These are phyloP conservation scores for Pimephales promelas DNA, from an alignment of 2,113 vertebrate genomes.

Conservation along the genomic window DNA sequence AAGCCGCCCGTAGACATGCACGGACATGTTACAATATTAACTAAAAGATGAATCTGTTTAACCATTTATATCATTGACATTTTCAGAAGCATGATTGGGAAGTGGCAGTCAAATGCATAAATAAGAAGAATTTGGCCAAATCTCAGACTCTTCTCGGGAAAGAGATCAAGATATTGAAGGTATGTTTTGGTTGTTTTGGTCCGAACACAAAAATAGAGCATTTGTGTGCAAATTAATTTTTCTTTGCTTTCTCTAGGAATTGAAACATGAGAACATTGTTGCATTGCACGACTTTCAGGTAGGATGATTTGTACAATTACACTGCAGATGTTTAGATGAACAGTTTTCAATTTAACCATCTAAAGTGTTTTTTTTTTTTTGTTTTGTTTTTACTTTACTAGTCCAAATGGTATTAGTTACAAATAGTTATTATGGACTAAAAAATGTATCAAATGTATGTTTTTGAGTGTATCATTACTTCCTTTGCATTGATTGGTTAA, in stretches of 20 bases:
- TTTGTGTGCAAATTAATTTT: background rate
- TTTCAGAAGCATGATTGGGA: slow-evolving; percentile 93
- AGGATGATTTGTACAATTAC: slow-evolving; percentile 43
- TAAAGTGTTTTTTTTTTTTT: background rate
- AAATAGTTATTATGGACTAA: background rate
- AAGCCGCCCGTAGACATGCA: slow-evolving; percentile 1
- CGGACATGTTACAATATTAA: background rate
- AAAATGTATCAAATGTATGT: background rate
- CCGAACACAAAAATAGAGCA: background rate
- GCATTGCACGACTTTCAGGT: slow-evolving; percentile 98
- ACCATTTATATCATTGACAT: background rate
- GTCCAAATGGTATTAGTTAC: background rate
- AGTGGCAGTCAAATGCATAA: slow-evolving; percentile 97
- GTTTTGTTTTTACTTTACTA: background rate
- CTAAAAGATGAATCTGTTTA: background rate
- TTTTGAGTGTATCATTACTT: background rate
- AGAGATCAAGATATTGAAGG: slow-evolving; percentile 99
- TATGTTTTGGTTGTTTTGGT: slow-evolving; percentile 63
- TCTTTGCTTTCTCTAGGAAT: slow-evolving; percentile 78
- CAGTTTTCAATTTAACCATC: background rate
- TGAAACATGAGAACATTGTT: slow-evolving; percentile 98
- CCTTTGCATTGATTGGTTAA: slow-evolving; percentile 34
- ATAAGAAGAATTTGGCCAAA: slow-evolving; percentile 97
- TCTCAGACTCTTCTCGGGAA: slow-evolving; percentile 95
- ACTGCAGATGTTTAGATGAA: background rate